Evolutionary conservation across 1,140 invertebrate species (phyloP).

Genomic region (Drosophila baimaii): DNA sequence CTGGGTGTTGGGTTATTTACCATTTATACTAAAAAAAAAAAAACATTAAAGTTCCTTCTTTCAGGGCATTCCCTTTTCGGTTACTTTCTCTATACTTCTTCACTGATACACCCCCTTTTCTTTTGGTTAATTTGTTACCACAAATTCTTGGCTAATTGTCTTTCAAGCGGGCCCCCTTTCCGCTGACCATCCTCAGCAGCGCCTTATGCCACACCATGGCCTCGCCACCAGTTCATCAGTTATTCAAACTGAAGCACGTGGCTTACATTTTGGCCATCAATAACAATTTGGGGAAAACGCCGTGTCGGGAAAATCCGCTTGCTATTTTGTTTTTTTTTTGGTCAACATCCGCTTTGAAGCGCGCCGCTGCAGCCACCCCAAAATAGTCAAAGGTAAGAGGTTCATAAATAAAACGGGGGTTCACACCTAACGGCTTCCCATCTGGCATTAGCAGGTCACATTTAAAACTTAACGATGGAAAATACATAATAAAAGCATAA

Average conservation of each 20-base stretch:
- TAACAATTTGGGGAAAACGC: slow-evolving; percentile 40
- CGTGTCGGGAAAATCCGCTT: slow-evolving; percentile 26
- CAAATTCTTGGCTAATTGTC: slow-evolving; percentile 1
- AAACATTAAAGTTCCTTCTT: neutral
- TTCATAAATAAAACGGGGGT: neutral
- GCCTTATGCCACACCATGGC: too few relatives aligned
- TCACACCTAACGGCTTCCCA: slow-evolving; percentile 6
- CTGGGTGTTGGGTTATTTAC: neutral
- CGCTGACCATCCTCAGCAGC: too few relatives aligned
- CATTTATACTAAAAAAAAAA: neutral
- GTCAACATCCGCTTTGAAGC: slow-evolving; percentile 20
- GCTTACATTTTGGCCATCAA: slow-evolving; percentile 55
- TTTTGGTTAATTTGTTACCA: neutral
- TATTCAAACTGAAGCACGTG: slow-evolving; percentile 51
- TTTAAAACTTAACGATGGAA: slow-evolving; percentile 17
- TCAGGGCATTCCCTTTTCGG: neutral
- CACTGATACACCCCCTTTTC: neutral
- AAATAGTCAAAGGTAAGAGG: too few relatives aligned
- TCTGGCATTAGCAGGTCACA: slow-evolving; percentile 9
- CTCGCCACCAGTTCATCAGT: slow-evolving; percentile 9
- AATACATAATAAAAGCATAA: neutral
- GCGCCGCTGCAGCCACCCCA: too few relatives aligned
- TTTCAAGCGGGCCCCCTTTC: neutral
- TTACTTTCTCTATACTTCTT: neutral
- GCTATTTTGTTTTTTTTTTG: slow-evolving; percentile 30